Conservation (phyloP, 2,888 invertebrate species). For the Acanthosepion pharaonis region DNA sequence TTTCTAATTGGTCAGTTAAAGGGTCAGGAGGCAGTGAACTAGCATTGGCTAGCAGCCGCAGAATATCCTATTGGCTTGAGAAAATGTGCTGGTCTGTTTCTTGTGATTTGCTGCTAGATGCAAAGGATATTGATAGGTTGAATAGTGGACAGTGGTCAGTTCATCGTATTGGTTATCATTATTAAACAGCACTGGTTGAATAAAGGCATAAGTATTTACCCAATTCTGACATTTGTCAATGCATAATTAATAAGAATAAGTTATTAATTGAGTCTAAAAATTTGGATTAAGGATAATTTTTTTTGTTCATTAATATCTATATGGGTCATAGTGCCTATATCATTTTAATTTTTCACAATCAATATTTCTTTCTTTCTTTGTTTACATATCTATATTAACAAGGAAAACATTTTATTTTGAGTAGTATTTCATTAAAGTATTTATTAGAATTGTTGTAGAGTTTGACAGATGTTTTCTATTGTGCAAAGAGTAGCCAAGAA, state of each 20-base stretch:
- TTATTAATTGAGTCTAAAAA: too few relatives aligned
- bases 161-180: constrained; percentile 10
- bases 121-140: neutral
- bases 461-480: too few relatives aligned
- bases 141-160: constrained; percentile 17
- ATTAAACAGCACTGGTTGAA: neutral
- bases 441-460: too few relatives aligned
- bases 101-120: neutral
- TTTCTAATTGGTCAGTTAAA: constrained; percentile 11
- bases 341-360: too few relatives aligned
- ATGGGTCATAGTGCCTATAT: too few relatives aligned
- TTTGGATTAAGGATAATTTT: neutral
- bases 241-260: neutral
- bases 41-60: neutral
- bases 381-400: too few relatives aligned
- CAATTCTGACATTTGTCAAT: neutral
- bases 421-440: neutral
- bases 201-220: neutral
- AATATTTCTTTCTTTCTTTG: too few relatives aligned
- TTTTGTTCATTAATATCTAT: neutral
- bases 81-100: neutral
- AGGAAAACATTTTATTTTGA: neutral
- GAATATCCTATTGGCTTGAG: neutral
- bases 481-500: too few relatives aligned
- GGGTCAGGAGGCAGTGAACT: neutral